Base-by-base conservation (phyloP, 1,140 invertebrate species). In the Physella acuta region DNA sequence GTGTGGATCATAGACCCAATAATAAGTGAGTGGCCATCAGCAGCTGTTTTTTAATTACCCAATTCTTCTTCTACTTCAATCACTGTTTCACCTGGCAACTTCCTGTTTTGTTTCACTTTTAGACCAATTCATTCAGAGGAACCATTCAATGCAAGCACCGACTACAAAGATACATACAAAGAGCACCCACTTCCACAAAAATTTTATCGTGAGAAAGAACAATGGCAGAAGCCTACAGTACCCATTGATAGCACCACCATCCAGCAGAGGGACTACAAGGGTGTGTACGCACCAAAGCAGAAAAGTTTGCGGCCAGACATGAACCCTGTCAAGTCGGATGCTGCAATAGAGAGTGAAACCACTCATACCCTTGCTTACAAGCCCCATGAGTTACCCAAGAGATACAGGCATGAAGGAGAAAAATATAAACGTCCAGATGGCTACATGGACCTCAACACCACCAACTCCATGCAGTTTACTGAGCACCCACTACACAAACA, bases 131-230 rank as follows among this genome's bases (percentile, higher is more conserved):
- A 55, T 26, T 70, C 69, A 11, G 53, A 68, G 11, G 44, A 30
- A 24, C 64, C 58, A 20, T 73, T 73, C 51, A 26, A 59, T 36
- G 55, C 26, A 24, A 60, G 55, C 20, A 73, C 65, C 20, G 69
- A 59, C 52, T 73, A 73, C 61, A 73, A 58, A 16, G 69, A 73
- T 11, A 65, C 69, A 1, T 73, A 44, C 39, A 49, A 39, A n/a
- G 69, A 64, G 53, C 69, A 71, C 51, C 56, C 37, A 11, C 39
- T 71, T 5, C 64, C 69, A 4, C 34, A 51, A 16, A 68, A 67
- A 39, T 11, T 30, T 8, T 44, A 14, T 3, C 34, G 69, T 28
- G 30, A 64, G 4, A 60, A 55, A 31, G 69, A 70, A 28, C 14
- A 33, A 28, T 73, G 66, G 60, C 24, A 17, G 4, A 59, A 36